Conservation (phyloP, 2,113 vertebrate genomes). For the Oenanthe oenanthe region DNA sequence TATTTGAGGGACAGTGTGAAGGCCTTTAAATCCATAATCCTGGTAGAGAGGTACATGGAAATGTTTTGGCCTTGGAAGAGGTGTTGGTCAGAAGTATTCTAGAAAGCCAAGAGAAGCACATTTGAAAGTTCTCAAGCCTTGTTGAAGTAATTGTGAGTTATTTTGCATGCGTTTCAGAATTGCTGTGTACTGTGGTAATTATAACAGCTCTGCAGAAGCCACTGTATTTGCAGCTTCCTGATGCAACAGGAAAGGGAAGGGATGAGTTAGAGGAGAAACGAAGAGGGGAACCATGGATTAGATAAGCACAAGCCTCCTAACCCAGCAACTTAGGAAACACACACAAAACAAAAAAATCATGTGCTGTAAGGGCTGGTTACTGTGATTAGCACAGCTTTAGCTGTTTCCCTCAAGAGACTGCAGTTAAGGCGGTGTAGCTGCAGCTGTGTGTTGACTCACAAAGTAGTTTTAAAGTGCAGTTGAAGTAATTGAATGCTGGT, state of each 20-base stretch:
- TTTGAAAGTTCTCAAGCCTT: background rate
- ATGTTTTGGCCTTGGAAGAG: background rate
- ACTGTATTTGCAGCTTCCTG: constrained; percentile 62
- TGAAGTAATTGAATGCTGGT: background rate
- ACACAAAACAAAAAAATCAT: background rate
- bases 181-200: constrained; percentile 37
- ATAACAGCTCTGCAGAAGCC: constrained; percentile 45
- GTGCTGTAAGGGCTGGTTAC: background rate
- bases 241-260: constrained; percentile 71
- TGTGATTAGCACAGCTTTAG: constrained; percentile 31
- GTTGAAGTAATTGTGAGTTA: background rate
- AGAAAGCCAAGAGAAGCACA: background rate
- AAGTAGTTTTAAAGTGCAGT: background rate
- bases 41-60: background rate
- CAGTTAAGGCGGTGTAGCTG: background rate
- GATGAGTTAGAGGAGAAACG: constrained; percentile 40
- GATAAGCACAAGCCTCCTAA: constrained; percentile 17
- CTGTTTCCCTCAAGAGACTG: background rate
- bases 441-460: background rate
- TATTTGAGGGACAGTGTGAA: background rate
- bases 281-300: background rate
- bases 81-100: background rate
- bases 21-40: background rate
- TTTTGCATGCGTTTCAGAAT: constrained; percentile 30
- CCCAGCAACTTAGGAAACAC: background rate